These are phyloP conservation scores for Balaeniceps rex DNA, from an alignment of 2,113 vertebrate species.

Conservation along the genomic window DNA sequence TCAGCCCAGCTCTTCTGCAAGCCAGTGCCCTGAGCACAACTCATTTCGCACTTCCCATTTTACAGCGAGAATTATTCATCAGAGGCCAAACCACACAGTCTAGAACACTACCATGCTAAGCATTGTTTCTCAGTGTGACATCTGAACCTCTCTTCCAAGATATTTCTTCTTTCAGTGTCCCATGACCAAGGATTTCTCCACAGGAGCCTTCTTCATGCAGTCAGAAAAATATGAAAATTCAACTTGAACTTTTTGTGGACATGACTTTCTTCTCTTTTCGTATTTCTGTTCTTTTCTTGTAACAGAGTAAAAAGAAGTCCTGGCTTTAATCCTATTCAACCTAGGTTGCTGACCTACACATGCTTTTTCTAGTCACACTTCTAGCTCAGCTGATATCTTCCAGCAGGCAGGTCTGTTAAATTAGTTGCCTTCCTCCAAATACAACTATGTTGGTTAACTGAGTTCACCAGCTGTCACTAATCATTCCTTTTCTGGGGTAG, in stretches of 20 bases:
- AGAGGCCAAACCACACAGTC: constrained; percentile 19
- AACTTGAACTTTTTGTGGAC: not conserved
- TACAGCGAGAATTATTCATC: not conserved
- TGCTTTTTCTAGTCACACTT: not conserved
- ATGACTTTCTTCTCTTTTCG: not conserved
- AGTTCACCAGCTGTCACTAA: not conserved
- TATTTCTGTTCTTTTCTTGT: not conserved
- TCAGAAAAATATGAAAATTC: not conserved
- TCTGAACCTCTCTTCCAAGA: not conserved
- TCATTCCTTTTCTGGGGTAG: not conserved
- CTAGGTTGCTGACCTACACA: not conserved
- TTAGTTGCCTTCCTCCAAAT: not conserved
- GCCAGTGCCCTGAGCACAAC: not conserved
- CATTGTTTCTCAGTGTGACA: constrained; percentile 14
- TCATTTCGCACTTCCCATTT: not conserved
- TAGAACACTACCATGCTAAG: not conserved
- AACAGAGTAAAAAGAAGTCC: not conserved
- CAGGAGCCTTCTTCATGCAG: not conserved
- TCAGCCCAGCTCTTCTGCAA: not conserved
- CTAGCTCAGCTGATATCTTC: not conserved
- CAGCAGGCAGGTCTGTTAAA: not conserved
- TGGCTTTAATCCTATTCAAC: not conserved
- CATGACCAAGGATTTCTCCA: constrained; percentile 11
- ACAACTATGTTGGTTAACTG: not conserved
- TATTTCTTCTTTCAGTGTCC: not conserved